Base-by-base conservation (phyloP, 2,113 vertebrate genomes). In the Tympanuchus pallidicinctus region DNA sequence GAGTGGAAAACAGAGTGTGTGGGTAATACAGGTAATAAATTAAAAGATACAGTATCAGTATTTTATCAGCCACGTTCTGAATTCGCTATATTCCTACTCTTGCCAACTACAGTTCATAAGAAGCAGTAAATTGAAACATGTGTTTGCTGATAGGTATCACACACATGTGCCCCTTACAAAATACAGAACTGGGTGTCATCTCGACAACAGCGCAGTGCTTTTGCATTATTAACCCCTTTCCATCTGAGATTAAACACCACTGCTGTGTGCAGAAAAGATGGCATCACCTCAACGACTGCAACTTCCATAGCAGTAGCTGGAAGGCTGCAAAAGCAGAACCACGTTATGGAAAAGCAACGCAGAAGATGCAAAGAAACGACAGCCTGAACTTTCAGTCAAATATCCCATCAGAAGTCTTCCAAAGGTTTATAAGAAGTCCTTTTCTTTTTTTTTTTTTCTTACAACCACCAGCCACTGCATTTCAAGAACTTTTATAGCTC, bases 1-100 rank as follows among this genome's bases (percentile, higher is more conserved):
- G 18, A 42, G 76, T 83, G 67, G 93, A 92, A 93, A 94, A 94
- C 25, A 17, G 52, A 69, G 80, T 60, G 78, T 67, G 76, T 57
- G 85, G 93, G 81, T 93, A 96, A 96, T 91, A 90, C 93, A 97
- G 97, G 96, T 96, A 97, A 97, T 97, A 95, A 96, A 95, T 93
- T 96, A 95, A 95, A 97, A 93, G 90, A 96, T 94, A 83, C 82
- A 85, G 86, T 79, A 96, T 93, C 89, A 60, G 90, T 87, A 93
- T 89, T 96, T 92, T 95, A 90, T 86, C 89, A 78, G 82, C 84
- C 92, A 17, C 73, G 13, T 36, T 78, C 88, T 65, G 86, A 76
- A 48, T 90, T 75, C 36, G 14, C 73, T 28, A 5, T 69, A 90
- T 56, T 64, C 88, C n/a, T 4, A 11, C 80, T 90, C 92, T 34